Evolutionary conservation across 2,888 invertebrate genomes (phyloP).

Genomic region (Acrocyrtus sp.): DNA sequence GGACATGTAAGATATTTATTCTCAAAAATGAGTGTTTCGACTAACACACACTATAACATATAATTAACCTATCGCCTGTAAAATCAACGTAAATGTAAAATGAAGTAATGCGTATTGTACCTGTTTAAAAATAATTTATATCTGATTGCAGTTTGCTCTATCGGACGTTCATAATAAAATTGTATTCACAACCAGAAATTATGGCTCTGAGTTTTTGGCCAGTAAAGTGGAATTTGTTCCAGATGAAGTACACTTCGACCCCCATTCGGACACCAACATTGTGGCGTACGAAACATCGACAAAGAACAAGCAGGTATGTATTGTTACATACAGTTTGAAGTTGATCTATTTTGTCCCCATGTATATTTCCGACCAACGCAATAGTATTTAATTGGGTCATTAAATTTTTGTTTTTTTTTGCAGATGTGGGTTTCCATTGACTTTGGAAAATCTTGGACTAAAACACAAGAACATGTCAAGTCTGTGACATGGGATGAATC

Average conservation of each 20-base stretch:
- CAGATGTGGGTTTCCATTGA: conserved; percentile 82
- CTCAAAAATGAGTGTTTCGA: not conserved
- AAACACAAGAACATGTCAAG: conserved; percentile 79
- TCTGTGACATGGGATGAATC: conserved; percentile 77
- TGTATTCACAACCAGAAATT: conserved; percentile 80
- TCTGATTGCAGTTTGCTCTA: conserved; percentile 81
- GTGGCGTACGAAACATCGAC: conserved; percentile 81
- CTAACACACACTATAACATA: conserved; percentile 6
- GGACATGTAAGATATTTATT: conserved; percentile 76
- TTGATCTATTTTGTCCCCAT: not conserved
- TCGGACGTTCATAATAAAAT: conserved; percentile 81
- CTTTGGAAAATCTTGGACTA: conserved; percentile 78
- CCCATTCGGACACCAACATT: conserved; percentile 75
- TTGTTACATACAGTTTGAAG: not conserved
- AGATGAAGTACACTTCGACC: conserved; percentile 80
- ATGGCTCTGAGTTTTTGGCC: conserved; percentile 75
- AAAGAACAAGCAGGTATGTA: conserved; percentile 72
- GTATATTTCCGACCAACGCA: too few species aligned
- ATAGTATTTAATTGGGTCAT: not conserved
- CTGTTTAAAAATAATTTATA: too few species aligned
- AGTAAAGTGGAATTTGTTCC: conserved; percentile 79
- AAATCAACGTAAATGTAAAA: not conserved
- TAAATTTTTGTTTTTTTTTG: conserved; percentile 53
- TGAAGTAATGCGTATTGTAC: not conserved
- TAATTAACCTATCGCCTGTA: conserved; percentile 1